Evolutionary conservation across 2,797 vertebrate genomes (phyloP), one percentile per base, ranked within the genome.

Genomic region (Adrianichthys oophorus): DNA sequence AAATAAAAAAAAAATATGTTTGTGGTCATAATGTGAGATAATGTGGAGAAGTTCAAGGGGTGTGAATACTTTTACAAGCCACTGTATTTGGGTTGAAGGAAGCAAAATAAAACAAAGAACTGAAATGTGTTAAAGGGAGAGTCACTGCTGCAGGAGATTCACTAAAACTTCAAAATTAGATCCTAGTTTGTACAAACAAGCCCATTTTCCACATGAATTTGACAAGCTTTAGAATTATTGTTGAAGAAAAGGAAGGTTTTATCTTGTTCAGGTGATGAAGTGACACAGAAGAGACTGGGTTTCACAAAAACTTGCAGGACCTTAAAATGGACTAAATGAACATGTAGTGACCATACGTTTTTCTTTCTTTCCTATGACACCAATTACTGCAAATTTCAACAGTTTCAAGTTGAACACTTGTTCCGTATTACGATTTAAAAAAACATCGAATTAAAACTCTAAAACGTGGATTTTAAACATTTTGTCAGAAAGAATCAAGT

Each of bases 121-220:
- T 37, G 32, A 37, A 12, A 37, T 3, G 10, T 37, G 8, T 10
- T 32, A 32, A 8, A 12, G 29, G 29, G 29, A 32, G 29, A 32
- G 7, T 32, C 55, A 7, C 52, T 40, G 58, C 59, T 52, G 65
- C 48, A 61, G 76, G 80, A 78, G 53, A 51, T 42, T 64, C 59
- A 6, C 68, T 69, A 62, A 54, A 48, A 3, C 44, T 81, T 70
- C 84, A 88, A 81, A 89, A 89, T 88, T 84, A 87, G 86, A 69
- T 55, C 47, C 63, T 8, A 48, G 62, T 60, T 86, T 87, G 73
- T 58, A 73, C 75, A 85, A 87, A 85, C 75, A 61, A 51, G 68
- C 51, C 68, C 44, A 62, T 57, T 62, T 52, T 68, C 43, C 62
- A 56, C 59, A 29, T 42, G 51, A 56, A 48, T 53, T 47, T 18